Evolutionary conservation across 2,888 invertebrate species (phyloP).

Genomic region (Eupithecia subumbrata): DNA sequence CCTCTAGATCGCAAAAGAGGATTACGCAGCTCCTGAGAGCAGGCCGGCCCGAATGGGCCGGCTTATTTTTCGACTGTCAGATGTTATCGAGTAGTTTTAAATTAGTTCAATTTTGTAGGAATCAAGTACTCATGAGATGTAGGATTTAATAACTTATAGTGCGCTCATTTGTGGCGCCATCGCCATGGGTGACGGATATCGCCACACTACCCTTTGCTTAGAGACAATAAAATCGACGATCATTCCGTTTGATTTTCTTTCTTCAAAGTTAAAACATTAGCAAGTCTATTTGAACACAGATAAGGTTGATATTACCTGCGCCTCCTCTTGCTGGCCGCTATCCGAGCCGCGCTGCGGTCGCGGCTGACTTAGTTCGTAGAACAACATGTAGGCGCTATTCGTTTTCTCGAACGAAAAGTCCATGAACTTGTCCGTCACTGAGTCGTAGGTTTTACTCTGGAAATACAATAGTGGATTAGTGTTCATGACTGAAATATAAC

Average conservation of each 20-base stretch:
- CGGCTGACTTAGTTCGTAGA: conserved; percentile 93
- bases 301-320: conserved; percentile 61
- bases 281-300: background rate
- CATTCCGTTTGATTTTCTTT: too few relatives aligned
- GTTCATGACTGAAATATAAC: too few relatives aligned
- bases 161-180: background rate
- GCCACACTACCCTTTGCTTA: background rate
- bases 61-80: background rate
- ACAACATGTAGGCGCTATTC: conserved; percentile 98
- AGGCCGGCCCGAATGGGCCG: too few relatives aligned
- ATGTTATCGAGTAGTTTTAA: background rate
- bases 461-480: conserved; percentile 11
- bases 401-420: conserved; percentile 99
- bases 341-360: conserved; percentile 71
- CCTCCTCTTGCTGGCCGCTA: conserved; percentile 68
- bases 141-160: background rate
- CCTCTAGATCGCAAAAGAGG: background rate
- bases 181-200: background rate
- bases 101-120: background rate
- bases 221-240: too few relatives aligned
- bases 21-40: background rate
- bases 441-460: conserved; percentile 97
- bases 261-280: background rate
- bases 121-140: background rate
- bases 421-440: conserved; percentile 98